Base-by-base conservation (phyloP, 2,113 vertebrate genomes). In the Eubucco bourcierii region DNA sequence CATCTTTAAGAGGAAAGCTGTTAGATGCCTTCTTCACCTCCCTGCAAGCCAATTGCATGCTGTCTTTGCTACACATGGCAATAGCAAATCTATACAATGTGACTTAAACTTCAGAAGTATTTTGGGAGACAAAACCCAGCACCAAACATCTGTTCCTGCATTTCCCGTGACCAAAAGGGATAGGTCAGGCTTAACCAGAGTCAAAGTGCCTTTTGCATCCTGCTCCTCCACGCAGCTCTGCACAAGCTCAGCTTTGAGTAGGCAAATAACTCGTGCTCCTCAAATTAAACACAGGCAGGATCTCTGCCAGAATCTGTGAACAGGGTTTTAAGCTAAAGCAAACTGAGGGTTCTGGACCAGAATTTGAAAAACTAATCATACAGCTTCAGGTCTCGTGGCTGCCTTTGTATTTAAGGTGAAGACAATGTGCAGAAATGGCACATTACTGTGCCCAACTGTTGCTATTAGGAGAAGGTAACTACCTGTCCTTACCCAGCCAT, bases 11-110 rank as follows among this genome's bases (percentile, higher is more conserved):
- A 66, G 23, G n/a, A 39, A 79, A 58, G 55, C 56, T 67, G 47
- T 2, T 4, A 16, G 27, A 16, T 39, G 16, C 33, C 21, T 56
- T 31, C 68, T 12, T 53, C 52, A 8, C 67, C 29, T 90, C 55
- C 64, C 60, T 75, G 39, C 50, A 52, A 23, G 28, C 65, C 7
- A 2, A 3, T 3, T 34, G 6, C 0, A 0, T 23, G 31, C 27
- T 46, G 63, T 19, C 11, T 60, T 61, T 18, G 0, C 18, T 8
- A 11, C 2, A 3, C 8, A 3, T 3, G 2, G 13, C 29, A 14
- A 39, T 7, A 52, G 39, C 21, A 29, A 66, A 41, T 21, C 27
- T 3, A 3, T 58, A 25, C 41, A 60, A 59, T 3, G 29, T 4
- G 6, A 55, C 66, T 70, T 24, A 55, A 70, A 46, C 7, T 10